Conservation (phyloP, 2,888 invertebrate species). For the Caenorhabditis angaria region DNA sequence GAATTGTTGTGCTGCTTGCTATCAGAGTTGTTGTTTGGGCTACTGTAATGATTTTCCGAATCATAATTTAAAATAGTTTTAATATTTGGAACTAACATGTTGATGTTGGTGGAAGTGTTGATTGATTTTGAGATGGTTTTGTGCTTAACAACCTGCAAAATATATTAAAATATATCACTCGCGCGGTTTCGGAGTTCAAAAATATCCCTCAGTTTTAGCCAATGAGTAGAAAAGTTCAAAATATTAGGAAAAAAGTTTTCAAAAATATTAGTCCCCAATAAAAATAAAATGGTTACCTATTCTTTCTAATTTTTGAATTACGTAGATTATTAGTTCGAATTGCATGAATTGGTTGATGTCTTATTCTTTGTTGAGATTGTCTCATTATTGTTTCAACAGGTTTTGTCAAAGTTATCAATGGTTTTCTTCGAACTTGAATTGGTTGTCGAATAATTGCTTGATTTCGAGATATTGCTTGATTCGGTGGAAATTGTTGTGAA, state of each 20-base stretch:
- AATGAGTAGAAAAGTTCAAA: no score
- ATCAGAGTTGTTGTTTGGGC: background rate
- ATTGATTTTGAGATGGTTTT: background rate
- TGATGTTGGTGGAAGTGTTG: background rate
- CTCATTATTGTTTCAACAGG: background rate
- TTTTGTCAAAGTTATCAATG: background rate
- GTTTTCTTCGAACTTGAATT: conserved; percentile 1
- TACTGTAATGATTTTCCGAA: background rate
- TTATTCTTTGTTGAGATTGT: no score
- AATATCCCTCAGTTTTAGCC: no score
- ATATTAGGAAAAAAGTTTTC: no score
- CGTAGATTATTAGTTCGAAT: background rate
- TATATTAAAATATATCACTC: no score
- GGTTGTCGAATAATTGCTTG: background rate
- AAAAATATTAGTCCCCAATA: no score
- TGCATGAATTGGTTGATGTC: background rate
- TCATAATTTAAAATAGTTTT: no score
- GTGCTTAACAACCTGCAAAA: background rate
- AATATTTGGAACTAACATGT: background rate
- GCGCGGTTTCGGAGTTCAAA: no score
- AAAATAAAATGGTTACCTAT: background rate
- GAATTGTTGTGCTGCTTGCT: background rate
- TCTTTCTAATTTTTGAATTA: background rate
- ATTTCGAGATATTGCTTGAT: background rate
- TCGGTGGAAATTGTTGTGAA: background rate